These are phyloP conservation scores for Listrodromus nycthemerus DNA, from an alignment of 2,888 invertebrate species.

Conservation along the genomic window DNA sequence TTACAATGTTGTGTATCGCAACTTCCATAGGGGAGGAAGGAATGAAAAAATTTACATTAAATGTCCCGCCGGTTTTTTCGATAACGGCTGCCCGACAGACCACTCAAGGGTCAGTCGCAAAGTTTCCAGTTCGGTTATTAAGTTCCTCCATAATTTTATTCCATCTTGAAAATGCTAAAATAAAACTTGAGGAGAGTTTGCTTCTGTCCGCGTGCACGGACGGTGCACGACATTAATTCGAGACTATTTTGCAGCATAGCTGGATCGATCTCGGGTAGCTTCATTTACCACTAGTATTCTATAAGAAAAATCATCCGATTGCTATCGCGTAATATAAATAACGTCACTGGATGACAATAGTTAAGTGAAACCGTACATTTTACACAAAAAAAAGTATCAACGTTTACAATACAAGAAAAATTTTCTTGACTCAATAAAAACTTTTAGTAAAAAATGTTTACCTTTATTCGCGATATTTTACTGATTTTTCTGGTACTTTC, in stretches of 20 bases:
- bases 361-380: conserved; percentile 32
- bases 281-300: conserved; percentile 43
- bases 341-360: not conserved
- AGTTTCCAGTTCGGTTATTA: not conserved
- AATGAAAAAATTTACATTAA: too few species aligned
- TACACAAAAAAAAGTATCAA: too few species aligned
- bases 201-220: not conserved
- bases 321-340: not conserved
- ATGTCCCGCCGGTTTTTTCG: too few species aligned
- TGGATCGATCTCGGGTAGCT: conserved; percentile 39
- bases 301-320: conserved; percentile 49
- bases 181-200: not conserved
- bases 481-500: too few species aligned
- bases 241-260: conserved; percentile 7
- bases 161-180: not conserved
- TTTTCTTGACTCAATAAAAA: too few species aligned
- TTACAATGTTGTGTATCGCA: not conserved
- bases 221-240: not conserved
- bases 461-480: too few species aligned
- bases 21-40: not conserved
- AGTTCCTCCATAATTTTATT: not conserved
- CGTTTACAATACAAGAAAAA: too few species aligned
- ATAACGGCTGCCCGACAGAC: not conserved
- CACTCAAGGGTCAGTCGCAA: not conserved
- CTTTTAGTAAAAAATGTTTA: too few species aligned